Base-by-base conservation (phyloP, 1,140 invertebrate species). In the Sycobia sp. region DNA sequence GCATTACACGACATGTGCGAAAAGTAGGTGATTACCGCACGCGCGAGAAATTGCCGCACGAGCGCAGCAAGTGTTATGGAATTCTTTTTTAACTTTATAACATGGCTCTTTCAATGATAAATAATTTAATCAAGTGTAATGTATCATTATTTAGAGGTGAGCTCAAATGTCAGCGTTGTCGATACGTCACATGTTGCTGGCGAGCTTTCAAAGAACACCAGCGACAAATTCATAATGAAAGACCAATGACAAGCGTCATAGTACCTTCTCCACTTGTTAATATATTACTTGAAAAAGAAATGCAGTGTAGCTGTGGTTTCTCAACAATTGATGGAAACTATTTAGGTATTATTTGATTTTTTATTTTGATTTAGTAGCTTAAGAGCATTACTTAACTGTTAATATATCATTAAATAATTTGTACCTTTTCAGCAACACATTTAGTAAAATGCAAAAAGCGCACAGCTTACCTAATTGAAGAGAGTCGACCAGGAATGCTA, bases 281-380 rank as follows among this genome's bases (percentile, higher is more conserved):
- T 65, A 77, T 81, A 18, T 78, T 78, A 49, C 80, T 90, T 56
- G 82, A 85, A 25, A 83, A 82, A 62, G 80, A 82, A 71, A 83
- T 92, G 81, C 84, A 88, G 72, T 94, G 91, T 75, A 83, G 88
- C 22, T 93, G 91, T 76, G 90, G 89, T 10, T 92, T 88, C 74
- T 80, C 76, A 39, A 87, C 86, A n/a, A 74, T 74, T 39, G 86
- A 90, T 69, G 90, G 91, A 74, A 81, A 83, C 75, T 71, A 69
- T 67, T 69, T 81, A 25, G 77, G 78, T 80, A 75, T 7, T 32
- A 32, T 7, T 32, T 32, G n/a, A n/a, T n/a, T n/a, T n/a, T n/a
- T n/a, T n/a, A n/a, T n/a, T 32, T 7, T 11, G 29, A 32, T 32
- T 32, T 4, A 32, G 4, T 32, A 32, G 11, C 4, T 32, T 32